Evolutionary conservation across 2,888 invertebrate genomes (phyloP), one percentile per base, ranked within the genome.

Genomic region (Orthonychiurus folsomi): DNA sequence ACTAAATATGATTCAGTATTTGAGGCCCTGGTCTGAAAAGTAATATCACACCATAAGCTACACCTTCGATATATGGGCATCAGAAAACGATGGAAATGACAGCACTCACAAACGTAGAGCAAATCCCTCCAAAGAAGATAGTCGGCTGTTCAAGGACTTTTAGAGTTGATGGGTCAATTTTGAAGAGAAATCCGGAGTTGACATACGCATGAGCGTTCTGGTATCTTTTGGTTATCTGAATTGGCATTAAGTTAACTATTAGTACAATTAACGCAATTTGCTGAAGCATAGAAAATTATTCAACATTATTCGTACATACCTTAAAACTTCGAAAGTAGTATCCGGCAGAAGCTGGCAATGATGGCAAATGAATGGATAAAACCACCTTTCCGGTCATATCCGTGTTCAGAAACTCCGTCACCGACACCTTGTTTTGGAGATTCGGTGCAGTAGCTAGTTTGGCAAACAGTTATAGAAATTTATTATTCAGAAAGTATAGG

Each of bases 191-290:
- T 1, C 84, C 88, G 18, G 87, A 86, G 74, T 88, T 88, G 0
- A 89, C 85, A 63, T 85, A 83, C 0, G 88, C 88, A 73, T 88
- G 87, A 0, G 88, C 85, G 73, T 88, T 88, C 77, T 87, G 87
- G 0, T 86, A 83, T 65, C 88, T 79, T 0, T 86, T 86, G 83
- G 86, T 86, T 57, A 88, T 85, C 87, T 86, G 75, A 57, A 37
- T 37, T 37, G 15, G 15, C 5, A 37, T 37, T 37, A 9, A 9
- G n/a, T n/a, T n/a, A n/a, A n/a, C n/a, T n/a, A n/a, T n/a, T n/a
- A n/a, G n/a, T n/a, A 37, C 15, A 9, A 37, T 37, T 52, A 20
- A 12, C 24, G 9, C 5, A n/a, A 52, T 52, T 52, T 52, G 52
- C n/a, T n/a, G n/a, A n/a, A 20, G 24, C 3, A 52, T 52, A 52